Percentiles rank a stretch among this genome's conserved stretches.
These are phyloP conservation scores for Sarcophaga rosellei DNA, from an alignment of 2,888 invertebrate species.

Conservation along the genomic window DNA sequence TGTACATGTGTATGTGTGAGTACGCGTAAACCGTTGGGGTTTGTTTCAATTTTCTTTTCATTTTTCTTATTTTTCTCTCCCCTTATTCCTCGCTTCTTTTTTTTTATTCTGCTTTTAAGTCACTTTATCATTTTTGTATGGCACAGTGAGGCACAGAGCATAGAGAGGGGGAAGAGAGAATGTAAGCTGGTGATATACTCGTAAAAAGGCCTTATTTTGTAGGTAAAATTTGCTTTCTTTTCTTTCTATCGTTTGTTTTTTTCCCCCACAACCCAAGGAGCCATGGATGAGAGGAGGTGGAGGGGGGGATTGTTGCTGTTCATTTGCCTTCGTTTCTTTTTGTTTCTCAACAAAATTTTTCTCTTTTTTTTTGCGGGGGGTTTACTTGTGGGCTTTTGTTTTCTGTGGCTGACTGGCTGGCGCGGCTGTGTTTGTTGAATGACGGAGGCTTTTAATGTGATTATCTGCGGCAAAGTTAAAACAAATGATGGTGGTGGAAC, in stretches of 20 bases:
- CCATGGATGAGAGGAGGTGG: background rate
- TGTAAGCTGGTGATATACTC: conserved; percentile 18
- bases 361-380: conserved; percentile 8
- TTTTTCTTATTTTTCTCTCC: conserved; percentile 12
- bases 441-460: conserved; percentile 65
- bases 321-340: conserved; percentile 41
- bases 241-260: conserved; percentile 16
- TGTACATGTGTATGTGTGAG: conserved; percentile 42
- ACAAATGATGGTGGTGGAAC: conserved; percentile 51
- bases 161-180: background rate
- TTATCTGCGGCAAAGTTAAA: conserved; percentile 65
- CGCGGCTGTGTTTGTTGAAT: conserved; percentile 18
- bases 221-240: conserved; percentile 64
- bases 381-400: background rate
- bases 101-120: conserved; percentile 33
- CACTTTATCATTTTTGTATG: conserved; percentile 56
- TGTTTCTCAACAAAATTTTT: conserved; percentile 12
- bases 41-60: conserved; percentile 57
- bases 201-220: conserved; percentile 44
- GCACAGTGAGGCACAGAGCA: background rate
- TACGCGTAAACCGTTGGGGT: conserved; percentile 61
- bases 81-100: background rate
- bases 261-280: background rate
- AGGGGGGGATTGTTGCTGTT: conserved; percentile 57
- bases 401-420: conserved; percentile 5